Conservation (phyloP, 1,140 invertebrate species). For the Neuroterus valhalla region DNA sequence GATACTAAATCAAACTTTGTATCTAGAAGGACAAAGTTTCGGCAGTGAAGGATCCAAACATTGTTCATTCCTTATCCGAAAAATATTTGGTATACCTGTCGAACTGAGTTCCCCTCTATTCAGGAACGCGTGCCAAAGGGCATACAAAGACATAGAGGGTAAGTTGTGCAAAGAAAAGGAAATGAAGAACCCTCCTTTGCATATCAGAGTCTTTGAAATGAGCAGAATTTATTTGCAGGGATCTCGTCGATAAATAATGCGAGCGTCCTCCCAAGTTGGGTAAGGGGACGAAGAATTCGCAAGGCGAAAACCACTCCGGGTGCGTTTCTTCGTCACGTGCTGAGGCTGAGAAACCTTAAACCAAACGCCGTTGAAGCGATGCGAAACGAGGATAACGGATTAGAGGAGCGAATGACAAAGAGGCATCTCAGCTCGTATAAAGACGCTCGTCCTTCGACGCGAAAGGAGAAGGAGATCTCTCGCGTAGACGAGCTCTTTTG, state of each 20-base stretch:
- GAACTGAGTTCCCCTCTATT: too few relatives aligned
- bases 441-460: slow-evolving; percentile 42
- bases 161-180: background rate
- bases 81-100: too few relatives aligned
- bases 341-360: slow-evolving; percentile 43
- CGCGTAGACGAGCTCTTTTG: slow-evolving; percentile 47
- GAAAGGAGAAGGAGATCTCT: slow-evolving; percentile 34
- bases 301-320: slow-evolving; percentile 49
- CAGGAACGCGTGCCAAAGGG: background rate
- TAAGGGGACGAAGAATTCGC: slow-evolving; percentile 47
- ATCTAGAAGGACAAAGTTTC: too few relatives aligned
- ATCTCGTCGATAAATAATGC: slow-evolving; percentile 55
- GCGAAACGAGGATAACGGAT: slow-evolving; percentile 48
- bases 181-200: background rate
- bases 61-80: too few relatives aligned
- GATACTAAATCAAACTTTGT: too few relatives aligned
- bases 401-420: slow-evolving; percentile 53
- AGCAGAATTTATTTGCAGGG: slow-evolving; percentile 54
- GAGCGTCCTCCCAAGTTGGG: slow-evolving; percentile 52
- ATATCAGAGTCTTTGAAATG: slow-evolving; percentile 35
- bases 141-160: background rate
- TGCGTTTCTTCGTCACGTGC: slow-evolving; percentile 49
- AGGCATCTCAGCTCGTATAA: slow-evolving; percentile 41
- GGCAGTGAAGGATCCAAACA: too few relatives aligned
- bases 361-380: slow-evolving; percentile 48